Conservation (phyloP, 1,140 invertebrate genomes). For the Psilanteris sp. region DNA sequence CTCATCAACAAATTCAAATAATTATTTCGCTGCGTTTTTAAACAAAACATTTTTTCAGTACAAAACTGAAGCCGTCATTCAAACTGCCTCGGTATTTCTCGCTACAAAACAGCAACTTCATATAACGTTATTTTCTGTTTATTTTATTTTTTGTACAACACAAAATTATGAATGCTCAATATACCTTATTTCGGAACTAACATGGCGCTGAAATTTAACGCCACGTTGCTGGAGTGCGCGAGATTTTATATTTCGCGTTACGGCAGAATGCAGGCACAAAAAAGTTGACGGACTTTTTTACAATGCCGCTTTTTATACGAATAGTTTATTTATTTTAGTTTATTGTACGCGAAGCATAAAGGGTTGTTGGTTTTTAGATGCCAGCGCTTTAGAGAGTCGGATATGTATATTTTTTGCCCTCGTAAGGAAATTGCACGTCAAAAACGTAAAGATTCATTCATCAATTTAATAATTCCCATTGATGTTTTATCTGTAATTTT, state of each 20-base stretch:
- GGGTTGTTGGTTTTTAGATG: conserved; percentile 31
- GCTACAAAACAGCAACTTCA: too few species aligned
- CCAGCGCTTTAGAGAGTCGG: conserved; percentile 13
- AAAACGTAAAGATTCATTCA: conserved; percentile 19
- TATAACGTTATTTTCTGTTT: not conserved
- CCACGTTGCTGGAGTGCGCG: conserved; percentile 1
- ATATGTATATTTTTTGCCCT: conserved; percentile 9
- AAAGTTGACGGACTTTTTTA: conserved; percentile 47
- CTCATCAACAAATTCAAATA: too few species aligned
- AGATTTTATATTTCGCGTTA: conserved; percentile 46
- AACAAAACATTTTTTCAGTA: too few species aligned
- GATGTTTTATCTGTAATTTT: too few species aligned
- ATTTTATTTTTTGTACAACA: not conserved
- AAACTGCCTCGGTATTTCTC: too few species aligned
- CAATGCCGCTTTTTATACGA: conserved; percentile 42
- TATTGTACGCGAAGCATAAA: conserved; percentile 39
- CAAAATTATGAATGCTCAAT: conserved; percentile 44
- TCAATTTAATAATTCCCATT: too few species aligned
- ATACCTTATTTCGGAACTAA: conserved; percentile 41
- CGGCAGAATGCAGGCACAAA: conserved; percentile 12
- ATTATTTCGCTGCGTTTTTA: too few species aligned
- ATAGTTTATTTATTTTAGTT: conserved; percentile 55
- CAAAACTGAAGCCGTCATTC: too few species aligned
- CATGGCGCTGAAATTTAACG: conserved; percentile 35
- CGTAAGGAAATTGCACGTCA: conserved; percentile 36